Conservation (phyloP, 2,797 vertebrate species). For the Percopsis omiscomaycus region DNA sequence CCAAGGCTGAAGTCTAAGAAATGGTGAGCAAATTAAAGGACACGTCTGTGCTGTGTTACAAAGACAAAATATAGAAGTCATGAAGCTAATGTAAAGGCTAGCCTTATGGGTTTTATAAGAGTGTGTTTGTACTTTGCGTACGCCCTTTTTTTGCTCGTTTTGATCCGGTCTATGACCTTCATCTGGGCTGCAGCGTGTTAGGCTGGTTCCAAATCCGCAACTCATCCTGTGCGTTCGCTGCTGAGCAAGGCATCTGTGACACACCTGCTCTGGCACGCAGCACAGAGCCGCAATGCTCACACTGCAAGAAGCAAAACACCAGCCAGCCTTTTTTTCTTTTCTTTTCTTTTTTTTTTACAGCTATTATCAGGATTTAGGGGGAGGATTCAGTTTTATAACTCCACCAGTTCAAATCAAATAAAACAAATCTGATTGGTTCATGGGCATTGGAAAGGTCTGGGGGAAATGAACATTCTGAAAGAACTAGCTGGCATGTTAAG, state of each 20-base stretch:
- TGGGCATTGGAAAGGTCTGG: neutral
- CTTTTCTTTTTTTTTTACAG: slow-evolving; percentile 1
- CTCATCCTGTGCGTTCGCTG: slow-evolving; percentile 25
- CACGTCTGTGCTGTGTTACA: neutral
- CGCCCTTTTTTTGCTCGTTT: neutral
- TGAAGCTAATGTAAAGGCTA: too few species aligned
- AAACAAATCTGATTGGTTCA: neutral
- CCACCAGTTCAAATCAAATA: neutral
- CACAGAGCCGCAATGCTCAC: slow-evolving; percentile 5
- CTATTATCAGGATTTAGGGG: neutral
- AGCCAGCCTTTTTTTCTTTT: neutral
- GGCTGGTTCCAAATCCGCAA: slow-evolving; percentile 22
- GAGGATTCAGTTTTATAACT: slow-evolving; percentile 3
- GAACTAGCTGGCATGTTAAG: too few species aligned
- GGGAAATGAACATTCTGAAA: neutral
- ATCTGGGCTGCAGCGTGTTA: slow-evolving; percentile 18
- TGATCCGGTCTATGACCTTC: slow-evolving; percentile 25
- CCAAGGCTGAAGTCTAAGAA: slow-evolving; percentile 91
- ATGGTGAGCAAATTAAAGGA: slow-evolving; percentile 73
- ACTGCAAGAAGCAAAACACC: slow-evolving; percentile 19
- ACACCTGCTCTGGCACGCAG: slow-evolving; percentile 56
- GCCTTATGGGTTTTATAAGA: too few species aligned
- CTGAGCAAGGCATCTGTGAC: slow-evolving; percentile 57
- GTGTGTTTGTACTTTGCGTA: slow-evolving; percentile 14
- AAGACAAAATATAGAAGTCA: too few species aligned